Conservation (phyloP, 1,140 invertebrate species). For the Pseudomyrmex gracilis region DNA sequence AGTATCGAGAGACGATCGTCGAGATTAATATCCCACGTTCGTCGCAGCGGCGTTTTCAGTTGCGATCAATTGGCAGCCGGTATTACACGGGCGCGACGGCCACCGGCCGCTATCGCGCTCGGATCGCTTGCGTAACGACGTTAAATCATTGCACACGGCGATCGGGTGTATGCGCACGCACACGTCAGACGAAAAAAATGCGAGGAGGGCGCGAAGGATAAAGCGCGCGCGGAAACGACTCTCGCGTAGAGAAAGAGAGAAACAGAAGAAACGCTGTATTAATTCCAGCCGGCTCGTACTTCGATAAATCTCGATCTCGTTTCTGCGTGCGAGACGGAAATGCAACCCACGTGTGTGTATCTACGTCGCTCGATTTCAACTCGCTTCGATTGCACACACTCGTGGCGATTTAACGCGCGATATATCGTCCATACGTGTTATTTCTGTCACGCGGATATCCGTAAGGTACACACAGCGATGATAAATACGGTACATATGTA, state of each 20-base stretch:
- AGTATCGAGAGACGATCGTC: constrained; percentile 7
- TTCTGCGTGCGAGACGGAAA: constrained; percentile 23
- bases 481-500: neutral
- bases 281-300: constrained; percentile 42
- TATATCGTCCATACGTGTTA: constrained; percentile 46
- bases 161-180: neutral
- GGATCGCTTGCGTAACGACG: constrained; percentile 53
- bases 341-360: constrained; percentile 52
- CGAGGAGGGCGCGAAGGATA: constrained; percentile 7
- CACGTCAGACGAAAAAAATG: neutral
- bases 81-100: constrained; percentile 33
- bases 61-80: constrained; percentile 49
- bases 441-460: constrained; percentile 30
- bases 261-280: constrained; percentile 5
- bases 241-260: neutral
- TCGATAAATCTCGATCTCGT: constrained; percentile 60
- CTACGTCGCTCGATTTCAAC: constrained; percentile 37
- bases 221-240: neutral
- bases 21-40: constrained; percentile 56
- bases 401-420: constrained; percentile 40
- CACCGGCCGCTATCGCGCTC: constrained; percentile 36
- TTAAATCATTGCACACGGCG: constrained; percentile 56
- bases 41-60: constrained; percentile 50
- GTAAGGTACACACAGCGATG: constrained; percentile 7
- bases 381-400: constrained; percentile 22